phyloP scores from a whole-genome alignment of 2,113 vertebrate genomes.

The Raja brachyura region DNA sequence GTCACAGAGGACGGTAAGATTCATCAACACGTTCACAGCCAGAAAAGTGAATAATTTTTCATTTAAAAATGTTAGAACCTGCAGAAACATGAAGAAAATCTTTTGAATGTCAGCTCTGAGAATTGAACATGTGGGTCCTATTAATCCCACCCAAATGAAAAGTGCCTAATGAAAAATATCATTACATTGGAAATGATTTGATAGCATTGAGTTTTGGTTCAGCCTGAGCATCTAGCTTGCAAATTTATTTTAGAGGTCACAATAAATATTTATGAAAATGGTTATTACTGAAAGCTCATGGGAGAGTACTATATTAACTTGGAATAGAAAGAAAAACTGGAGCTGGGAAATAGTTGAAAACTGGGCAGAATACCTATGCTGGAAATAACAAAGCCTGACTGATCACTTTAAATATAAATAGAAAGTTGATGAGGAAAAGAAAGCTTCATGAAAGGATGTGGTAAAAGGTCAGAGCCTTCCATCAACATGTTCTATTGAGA shows the following conservation, averaged over 20 bases:
- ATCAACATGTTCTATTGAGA: too few relatives aligned
- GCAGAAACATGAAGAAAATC: background rate
- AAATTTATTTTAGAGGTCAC: slow-evolving; percentile 28
- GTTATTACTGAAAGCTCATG: slow-evolving; percentile 11
- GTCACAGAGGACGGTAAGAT: background rate
- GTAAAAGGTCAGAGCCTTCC: too few relatives aligned
- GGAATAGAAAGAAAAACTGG: background rate
- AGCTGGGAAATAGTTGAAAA: slow-evolving; percentile 1
- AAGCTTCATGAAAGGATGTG: background rate
- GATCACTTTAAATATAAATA: background rate
- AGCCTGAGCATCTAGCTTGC: slow-evolving; percentile 14
- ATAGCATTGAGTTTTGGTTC: background rate
- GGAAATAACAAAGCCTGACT: background rate
- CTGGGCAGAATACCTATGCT: background rate
- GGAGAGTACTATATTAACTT: slow-evolving; percentile 2
- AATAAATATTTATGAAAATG: slow-evolving; percentile 35
- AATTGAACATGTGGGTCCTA: background rate
- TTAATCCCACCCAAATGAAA: slow-evolving; percentile 14
- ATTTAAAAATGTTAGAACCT: background rate
- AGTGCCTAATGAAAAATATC: slow-evolving; percentile 17
- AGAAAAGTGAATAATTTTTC: background rate
- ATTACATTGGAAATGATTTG: slow-evolving; percentile 17
- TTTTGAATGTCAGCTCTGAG: slow-evolving; percentile 16
- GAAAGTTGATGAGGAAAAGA: background rate
- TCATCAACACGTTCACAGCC: background rate